These are phyloP conservation scores for Schizothorax lantsangensis DNA, from an alignment of 2,797 vertebrate genomes.

Conservation along the genomic window DNA sequence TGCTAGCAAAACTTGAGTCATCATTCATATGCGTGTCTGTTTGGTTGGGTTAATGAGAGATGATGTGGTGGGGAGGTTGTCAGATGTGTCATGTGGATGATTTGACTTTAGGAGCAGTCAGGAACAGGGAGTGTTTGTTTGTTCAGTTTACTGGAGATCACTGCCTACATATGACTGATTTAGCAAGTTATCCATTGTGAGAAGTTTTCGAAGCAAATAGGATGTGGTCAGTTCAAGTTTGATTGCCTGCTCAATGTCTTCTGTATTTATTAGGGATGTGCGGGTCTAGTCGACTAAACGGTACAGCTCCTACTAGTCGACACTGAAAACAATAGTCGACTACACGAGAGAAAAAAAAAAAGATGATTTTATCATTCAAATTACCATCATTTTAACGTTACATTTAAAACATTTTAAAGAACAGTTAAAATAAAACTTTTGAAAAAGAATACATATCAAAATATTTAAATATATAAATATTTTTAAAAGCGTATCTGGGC, in stretches of 20 bases:
- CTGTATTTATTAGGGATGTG: too few species aligned
- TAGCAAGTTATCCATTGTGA: background rate
- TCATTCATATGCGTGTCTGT: slow-evolving; percentile 1
- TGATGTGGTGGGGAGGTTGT: slow-evolving; percentile 1
- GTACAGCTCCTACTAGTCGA: too few species aligned
- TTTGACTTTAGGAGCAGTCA: slow-evolving; percentile 29
- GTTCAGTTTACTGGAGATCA: slow-evolving; percentile 9
- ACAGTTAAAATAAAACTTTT: too few species aligned
- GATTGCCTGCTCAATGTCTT: background rate
- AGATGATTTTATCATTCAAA: too few species aligned
- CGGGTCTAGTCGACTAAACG: too few species aligned
- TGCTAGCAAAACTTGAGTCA: slow-evolving; percentile 4
- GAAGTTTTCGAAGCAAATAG: background rate
- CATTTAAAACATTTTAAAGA: too few species aligned
- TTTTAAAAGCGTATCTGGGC: too few species aligned
- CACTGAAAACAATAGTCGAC: too few species aligned
- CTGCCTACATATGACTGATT: background rate
- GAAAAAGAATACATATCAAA: too few species aligned
- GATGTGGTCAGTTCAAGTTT: background rate
- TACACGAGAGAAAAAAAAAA: too few species aligned
- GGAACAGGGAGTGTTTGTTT: slow-evolving; percentile 16
- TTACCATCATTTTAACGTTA: too few species aligned
- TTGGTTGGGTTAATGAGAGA: slow-evolving; percentile 6
- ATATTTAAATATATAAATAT: too few species aligned
- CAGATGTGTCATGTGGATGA: slow-evolving; percentile 9